Evolutionary conservation across 2,113 vertebrate species (phyloP).

Genomic region (Stigmatopora nigra): DNA sequence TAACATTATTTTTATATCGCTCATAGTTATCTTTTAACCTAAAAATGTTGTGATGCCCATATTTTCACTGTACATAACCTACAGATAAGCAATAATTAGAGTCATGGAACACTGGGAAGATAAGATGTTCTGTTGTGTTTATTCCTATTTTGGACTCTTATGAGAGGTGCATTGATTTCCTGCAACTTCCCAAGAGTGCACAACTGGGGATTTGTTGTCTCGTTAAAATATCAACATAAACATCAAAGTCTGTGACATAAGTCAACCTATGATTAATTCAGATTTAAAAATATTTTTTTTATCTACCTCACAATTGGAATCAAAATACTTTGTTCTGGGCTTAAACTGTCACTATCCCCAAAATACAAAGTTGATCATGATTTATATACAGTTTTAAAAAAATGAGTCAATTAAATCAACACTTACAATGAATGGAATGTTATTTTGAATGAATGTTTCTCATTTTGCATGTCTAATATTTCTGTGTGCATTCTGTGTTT

Average conservation of each 20-base stretch:
- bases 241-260: neutral
- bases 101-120: conserved; percentile 27
- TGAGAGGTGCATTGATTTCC: conserved; percentile 43
- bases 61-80: neutral
- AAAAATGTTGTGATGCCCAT: neutral
- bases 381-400: neutral
- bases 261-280: neutral
- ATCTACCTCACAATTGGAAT: neutral
- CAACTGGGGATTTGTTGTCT: neutral
- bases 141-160: conserved; percentile 26
- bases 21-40: neutral
- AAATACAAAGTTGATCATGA: neutral
- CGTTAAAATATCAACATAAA: neutral
- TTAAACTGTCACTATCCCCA: neutral
- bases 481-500: neutral
- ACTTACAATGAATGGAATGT: neutral
- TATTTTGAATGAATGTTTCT: too few species aligned
- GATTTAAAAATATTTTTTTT: neutral
- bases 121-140: conserved; percentile 39
- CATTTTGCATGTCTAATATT: too few species aligned
- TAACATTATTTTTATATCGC: neutral
- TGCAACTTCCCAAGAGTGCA: conserved; percentile 15
- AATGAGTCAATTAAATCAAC: neutral
- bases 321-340: neutral
- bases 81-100: neutral